These are phyloP conservation scores for Drosophila maculinotata DNA, from an alignment of 2,888 invertebrate species.

Conservation along the genomic window DNA sequence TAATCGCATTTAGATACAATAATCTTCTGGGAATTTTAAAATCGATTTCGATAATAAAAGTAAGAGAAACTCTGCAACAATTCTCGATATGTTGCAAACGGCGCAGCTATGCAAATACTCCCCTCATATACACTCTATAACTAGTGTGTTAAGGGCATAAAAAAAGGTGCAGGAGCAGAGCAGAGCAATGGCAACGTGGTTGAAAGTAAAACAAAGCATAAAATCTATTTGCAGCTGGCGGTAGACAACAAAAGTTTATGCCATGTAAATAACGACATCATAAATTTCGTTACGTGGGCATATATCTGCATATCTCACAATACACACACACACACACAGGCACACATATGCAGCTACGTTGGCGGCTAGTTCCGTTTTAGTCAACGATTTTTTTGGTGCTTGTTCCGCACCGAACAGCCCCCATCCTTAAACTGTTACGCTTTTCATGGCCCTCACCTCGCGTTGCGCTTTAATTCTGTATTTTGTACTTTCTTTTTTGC, in stretches of 20 bases:
- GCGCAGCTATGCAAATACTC: not conserved
- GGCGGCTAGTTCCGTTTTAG: constrained; percentile 70
- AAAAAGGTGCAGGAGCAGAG: constrained; percentile 12
- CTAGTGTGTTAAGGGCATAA: constrained; percentile 26
- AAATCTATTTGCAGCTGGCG: constrained; percentile 74
- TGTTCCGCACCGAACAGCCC: constrained; percentile 5
- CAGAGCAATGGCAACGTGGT: constrained; percentile 23
- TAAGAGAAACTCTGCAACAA: no score
- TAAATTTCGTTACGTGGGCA: constrained; percentile 71
- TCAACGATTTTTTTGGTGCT: constrained; percentile 49
- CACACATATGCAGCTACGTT: constrained; percentile 29
- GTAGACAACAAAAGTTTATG: constrained; percentile 72
- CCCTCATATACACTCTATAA: constrained; percentile 13
- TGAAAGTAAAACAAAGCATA: constrained; percentile 71
- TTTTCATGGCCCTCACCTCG: constrained; percentile 57
- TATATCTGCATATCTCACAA: constrained; percentile 60
- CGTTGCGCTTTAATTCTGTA: constrained; percentile 10
- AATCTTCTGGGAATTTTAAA: no score
- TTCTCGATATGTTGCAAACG: not conserved
- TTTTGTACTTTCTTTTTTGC: constrained; percentile 18
- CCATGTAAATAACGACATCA: constrained; percentile 80
- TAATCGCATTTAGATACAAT: no score
- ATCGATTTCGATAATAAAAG: no score
- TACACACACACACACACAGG: constrained; percentile 9
- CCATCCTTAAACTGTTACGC: constrained; percentile 65